phyloP scores from a whole-genome alignment of 2,113 vertebrate genomes.

The Pelecanus crispus region DNA sequence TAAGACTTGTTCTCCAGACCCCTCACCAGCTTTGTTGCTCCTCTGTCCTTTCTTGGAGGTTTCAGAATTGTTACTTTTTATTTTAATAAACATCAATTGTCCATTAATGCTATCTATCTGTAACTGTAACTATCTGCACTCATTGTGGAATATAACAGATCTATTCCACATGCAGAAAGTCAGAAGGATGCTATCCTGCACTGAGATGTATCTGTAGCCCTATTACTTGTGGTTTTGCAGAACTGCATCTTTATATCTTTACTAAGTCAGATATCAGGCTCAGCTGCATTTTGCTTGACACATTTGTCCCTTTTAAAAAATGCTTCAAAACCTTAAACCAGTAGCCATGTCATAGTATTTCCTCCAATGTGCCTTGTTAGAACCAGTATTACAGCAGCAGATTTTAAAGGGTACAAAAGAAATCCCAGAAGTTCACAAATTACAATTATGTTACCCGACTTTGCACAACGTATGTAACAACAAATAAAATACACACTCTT shows the following conservation, averaged over 20 bases:
- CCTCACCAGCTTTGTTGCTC: background rate
- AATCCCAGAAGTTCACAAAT: background rate
- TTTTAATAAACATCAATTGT: background rate
- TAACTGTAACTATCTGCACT: background rate
- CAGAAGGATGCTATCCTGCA: background rate
- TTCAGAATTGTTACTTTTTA: background rate
- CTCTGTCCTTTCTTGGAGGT: background rate
- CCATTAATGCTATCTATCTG: background rate
- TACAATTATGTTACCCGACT: background rate
- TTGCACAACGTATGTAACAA: background rate
- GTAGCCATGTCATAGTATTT: background rate
- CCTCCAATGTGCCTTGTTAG: background rate
- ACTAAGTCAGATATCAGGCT: background rate
- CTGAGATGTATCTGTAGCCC: background rate
- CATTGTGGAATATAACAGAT: background rate
- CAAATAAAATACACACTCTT: constrained; percentile 63
- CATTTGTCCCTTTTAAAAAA: background rate
- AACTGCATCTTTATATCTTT: background rate
- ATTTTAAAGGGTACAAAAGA: background rate
- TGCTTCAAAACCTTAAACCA: background rate
- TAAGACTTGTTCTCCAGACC: background rate
- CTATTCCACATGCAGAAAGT: background rate
- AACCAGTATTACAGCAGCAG: background rate
- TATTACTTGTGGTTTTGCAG: background rate
- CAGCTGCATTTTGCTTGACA: background rate